Evolutionary conservation across 2,888 invertebrate genomes (phyloP).

Genomic region (Rhamphomyia laevipes): DNA sequence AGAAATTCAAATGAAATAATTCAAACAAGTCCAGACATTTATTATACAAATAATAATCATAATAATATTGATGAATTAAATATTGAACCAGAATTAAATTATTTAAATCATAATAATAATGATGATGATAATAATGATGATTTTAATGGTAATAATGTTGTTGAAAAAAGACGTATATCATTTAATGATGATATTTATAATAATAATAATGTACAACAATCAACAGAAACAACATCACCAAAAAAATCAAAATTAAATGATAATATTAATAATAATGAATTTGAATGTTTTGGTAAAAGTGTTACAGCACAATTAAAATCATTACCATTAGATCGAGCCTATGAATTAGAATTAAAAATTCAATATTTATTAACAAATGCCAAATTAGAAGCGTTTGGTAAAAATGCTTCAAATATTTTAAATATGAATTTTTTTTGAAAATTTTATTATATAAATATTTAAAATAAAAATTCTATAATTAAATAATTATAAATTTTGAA

Average conservation of each 20-base stretch:
- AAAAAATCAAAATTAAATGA: background rate
- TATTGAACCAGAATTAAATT: background rate
- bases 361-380: background rate
- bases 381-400: background rate
- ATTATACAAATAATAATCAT: no score
- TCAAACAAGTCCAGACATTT: no score
- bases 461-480: no score
- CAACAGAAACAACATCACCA: no score
- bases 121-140: background rate
- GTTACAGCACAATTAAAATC: constrained; percentile 22
- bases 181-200: background rate
- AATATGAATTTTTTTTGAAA: no score
- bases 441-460: no score
- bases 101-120: background rate
- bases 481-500: no score
- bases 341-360: background rate
- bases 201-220: background rate
- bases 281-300: constrained; percentile 25
- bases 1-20: no score
- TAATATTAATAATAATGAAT: constrained; percentile 15
- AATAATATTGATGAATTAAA: no score
- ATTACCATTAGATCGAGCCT: constrained; percentile 24
- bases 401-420: no score
- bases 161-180: background rate
- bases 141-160: background rate